Evolutionary conservation across 2,888 invertebrate species (phyloP), one percentile per base, ranked within the genome.

Genomic region (Sussaba pulchella): DNA sequence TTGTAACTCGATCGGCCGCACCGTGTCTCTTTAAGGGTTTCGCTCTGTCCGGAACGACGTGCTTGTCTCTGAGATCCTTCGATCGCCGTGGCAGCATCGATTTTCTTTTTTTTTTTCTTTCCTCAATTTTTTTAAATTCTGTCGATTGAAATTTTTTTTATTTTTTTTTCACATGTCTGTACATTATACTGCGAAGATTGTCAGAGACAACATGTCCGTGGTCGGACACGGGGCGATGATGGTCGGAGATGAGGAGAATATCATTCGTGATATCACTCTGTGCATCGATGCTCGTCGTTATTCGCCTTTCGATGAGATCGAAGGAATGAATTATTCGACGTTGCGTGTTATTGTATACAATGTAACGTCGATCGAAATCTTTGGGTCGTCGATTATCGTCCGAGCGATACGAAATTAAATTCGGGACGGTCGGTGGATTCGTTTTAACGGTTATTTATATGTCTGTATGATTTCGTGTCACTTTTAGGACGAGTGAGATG

Each of bases 1-100:
- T 87, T 86, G 88, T 87, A 88, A 89, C 85, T 87, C 85, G 86
- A 88, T 88, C 89, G 86, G 82, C 26, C 78, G 83, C 78, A 74
- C 59, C 77, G 74, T 70, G 81, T 84, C 86, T 85, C 87, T 82
- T 86, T 88, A 88, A 82, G 88, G n/a, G 86, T 88, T 88, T 89
- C 89, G 71, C 66, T 77, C 80, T 67, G 69, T 67, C 43, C 57
- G 78, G n/a, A 80, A 61, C 69, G 73, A 81, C 78, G 61, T 66
- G 74, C 66, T 70, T 64, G 66, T 67, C 80, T 41, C 67, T 71
- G 76, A 61, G 76, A 81, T 76, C 63, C 57, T 43, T 71, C 70
- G 81, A 77, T 78, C 74, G 41, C 61, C 57, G 45, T 45, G 54
- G 45, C 66, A 69, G 81, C 64, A 74, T 81, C 77, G 77, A 81